Percentiles rank a stretch among this genome's conserved stretches.
Conservation (phyloP, 2,888 invertebrate genomes). For the Dryocosmus kuriphilus region DNA sequence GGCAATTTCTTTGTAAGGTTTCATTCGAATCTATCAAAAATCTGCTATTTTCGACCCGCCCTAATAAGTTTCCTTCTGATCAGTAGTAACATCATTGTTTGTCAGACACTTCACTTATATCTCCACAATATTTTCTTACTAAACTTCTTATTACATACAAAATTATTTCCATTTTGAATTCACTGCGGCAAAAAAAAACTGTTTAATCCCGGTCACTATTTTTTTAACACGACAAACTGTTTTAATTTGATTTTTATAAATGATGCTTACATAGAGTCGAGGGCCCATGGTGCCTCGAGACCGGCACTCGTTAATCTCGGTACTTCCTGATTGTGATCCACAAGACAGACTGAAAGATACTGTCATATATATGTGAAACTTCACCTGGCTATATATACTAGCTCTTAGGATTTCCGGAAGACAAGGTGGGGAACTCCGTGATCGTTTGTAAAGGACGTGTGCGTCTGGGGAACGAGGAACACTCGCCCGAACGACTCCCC, state of each 20-base stretch:
- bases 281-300: conserved; percentile 48
- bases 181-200: neutral
- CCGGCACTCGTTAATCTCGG: conserved; percentile 45
- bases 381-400: conserved; percentile 67
- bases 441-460: conserved; percentile 49
- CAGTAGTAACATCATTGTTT: conserved; percentile 23
- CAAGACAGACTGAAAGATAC: conserved; percentile 62
- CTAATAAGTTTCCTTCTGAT: neutral
- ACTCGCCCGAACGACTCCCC: conserved; percentile 55
- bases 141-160: neutral
- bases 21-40: no score
- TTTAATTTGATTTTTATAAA: neutral
- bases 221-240: neutral
- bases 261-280: conserved; percentile 52
- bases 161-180: neutral
- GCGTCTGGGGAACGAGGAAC: conserved; percentile 56
- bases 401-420: conserved; percentile 56
- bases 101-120: conserved; percentile 24
- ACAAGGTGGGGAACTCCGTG: conserved; percentile 55
- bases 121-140: neutral
- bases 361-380: conserved; percentile 72
- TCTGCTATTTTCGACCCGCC: no score
- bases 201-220: neutral
- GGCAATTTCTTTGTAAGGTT: no score
- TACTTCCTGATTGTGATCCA: conserved; percentile 53